Evolutionary conservation across 2,113 vertebrate genomes (phyloP).

Genomic region (Ctenodactylus gundi): DNA sequence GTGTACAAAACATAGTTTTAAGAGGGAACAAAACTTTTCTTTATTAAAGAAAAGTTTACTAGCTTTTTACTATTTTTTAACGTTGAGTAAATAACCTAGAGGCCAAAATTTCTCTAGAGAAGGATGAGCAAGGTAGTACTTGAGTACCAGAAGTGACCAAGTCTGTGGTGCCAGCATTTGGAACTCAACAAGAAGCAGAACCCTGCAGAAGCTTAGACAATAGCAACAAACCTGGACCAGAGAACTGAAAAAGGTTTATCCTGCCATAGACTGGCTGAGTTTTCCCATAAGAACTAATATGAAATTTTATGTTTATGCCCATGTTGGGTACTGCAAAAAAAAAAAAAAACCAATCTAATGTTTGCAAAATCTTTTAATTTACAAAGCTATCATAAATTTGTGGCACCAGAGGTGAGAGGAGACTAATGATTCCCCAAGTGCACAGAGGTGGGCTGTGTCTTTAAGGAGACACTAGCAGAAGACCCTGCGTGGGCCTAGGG

Average conservation of each 20-base stretch:
- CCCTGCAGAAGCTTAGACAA: neutral
- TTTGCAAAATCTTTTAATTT: neutral
- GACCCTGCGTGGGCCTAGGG: neutral
- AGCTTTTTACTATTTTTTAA: neutral
- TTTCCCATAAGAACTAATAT: neutral
- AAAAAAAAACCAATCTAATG: no score
- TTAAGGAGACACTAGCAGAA: neutral
- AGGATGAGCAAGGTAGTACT: neutral
- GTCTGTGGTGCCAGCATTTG: neutral
- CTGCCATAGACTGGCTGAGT: neutral
- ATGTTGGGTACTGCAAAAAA: neutral
- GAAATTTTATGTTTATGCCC: neutral
- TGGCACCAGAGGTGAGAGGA: neutral
- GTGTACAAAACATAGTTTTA: neutral
- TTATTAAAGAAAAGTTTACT: neutral
- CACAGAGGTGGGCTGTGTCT: neutral
- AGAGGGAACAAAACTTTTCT: neutral
- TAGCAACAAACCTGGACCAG: neutral
- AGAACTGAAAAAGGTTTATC: neutral
- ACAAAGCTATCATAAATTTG: neutral
- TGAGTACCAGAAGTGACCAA: neutral
- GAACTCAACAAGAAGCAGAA: neutral
- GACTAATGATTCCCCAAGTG: neutral
- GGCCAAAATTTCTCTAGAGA: neutral
- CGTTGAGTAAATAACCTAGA: neutral